Base-by-base conservation (phyloP, 2,888 invertebrate species). In the Lacanobia wlatinum region DNA sequence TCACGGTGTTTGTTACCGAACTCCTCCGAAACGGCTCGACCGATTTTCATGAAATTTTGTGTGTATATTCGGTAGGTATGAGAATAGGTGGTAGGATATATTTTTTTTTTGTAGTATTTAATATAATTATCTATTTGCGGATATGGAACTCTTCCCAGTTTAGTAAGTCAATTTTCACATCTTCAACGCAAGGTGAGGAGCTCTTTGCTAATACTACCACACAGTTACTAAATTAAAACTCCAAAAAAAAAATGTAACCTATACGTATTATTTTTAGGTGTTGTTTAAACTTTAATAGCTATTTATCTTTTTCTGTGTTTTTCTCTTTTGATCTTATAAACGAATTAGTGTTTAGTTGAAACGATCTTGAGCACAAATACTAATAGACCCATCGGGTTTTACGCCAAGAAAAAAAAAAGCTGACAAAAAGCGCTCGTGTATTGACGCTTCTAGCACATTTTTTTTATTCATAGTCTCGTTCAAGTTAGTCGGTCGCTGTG, bases 401-500 rank as follows among this genome's bases (percentile, higher is more conserved):
- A 59, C n/a, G 53, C 21, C 38, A 63, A 48, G 34, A 65, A 68
- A 77, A 77, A 38, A 28, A 64, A 77, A 61, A 18, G 5, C 4
- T 12, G 28, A 59, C n/a, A 74, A 62, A 69, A 70, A 56, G 43
- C 50, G 2, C 18, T n/a, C 12, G 50, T 68, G 28, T 58, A 50
- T 80, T 76, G 80, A 61, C 84, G 64, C 80, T 86, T 89, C 87
- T 76, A 88, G 87, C 73, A 73, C 50, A 66, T 48, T 75, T 83
- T n/a, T 85, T 79, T 73, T 77, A 76, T 78, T 78, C 76, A 79
- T 66, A 76, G 53, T 66, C 48, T 73, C 66, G 69, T 76, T 72
- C 62, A 82, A 84, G 67, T 88, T 85, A 78, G 82, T 82, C 84
- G 84, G 79, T 73, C 74, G 78, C 85, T 85, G 86, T 89, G 88